Conservation (phyloP, 2,113 vertebrate genomes). For the Cervus canadensis region DNA sequence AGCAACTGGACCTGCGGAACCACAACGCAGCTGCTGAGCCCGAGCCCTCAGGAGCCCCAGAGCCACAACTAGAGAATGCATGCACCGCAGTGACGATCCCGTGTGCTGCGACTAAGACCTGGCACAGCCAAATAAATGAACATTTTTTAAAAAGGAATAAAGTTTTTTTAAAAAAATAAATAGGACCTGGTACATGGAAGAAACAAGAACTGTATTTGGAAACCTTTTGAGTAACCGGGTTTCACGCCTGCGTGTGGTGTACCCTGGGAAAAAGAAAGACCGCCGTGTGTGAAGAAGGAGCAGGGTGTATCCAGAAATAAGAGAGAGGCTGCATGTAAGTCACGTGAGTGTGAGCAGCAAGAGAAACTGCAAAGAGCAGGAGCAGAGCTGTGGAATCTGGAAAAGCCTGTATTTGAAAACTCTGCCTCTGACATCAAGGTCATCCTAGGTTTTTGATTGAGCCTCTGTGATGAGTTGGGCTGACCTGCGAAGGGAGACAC, state of each 20-base stretch:
- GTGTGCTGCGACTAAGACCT: not conserved
- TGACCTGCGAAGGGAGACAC: not conserved
- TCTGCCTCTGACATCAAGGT: not conserved
- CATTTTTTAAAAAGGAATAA: not conserved
- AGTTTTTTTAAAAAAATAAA: not conserved
- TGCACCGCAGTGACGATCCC: accelerated
- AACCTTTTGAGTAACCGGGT: not conserved
- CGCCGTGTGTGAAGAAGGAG: not conserved
- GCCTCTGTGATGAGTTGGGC: not conserved
- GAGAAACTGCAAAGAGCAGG: not conserved
- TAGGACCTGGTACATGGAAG: not conserved
- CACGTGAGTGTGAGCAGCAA: not conserved
- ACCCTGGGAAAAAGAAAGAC: not conserved
- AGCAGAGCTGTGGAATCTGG: not conserved
- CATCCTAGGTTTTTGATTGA: not conserved
- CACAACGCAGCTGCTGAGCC: not conserved
- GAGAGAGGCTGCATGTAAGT: not conserved
- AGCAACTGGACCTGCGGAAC: not conserved
- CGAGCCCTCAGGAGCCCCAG: not conserved
- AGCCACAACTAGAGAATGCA: not conserved
- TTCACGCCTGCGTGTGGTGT: not conserved
- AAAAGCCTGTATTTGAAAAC: not conserved
- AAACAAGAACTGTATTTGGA: not conserved
- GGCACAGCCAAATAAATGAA: not conserved
- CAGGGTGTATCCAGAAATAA: not conserved